Evolutionary conservation across 2,797 vertebrate species (phyloP).

Genomic region (Scolopax rusticola): DNA sequence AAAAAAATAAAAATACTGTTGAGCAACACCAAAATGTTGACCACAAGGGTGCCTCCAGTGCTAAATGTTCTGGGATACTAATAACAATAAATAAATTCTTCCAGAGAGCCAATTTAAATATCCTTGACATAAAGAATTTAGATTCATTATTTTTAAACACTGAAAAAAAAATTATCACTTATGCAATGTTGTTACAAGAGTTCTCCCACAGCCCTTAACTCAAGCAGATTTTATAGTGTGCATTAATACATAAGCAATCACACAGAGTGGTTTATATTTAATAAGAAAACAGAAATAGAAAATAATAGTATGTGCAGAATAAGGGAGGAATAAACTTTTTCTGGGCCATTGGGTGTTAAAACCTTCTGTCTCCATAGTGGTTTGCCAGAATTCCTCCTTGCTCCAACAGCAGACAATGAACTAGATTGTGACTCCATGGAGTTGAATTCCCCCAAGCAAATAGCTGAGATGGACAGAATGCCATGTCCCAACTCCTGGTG

Average conservation of each 20-base stretch:
- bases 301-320: not conserved
- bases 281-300: slow-evolving; percentile 11
- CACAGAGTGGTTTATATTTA: not conserved
- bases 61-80: slow-evolving; percentile 34
- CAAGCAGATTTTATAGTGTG: not conserved
- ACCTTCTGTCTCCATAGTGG: not conserved
- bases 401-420: slow-evolving; percentile 24
- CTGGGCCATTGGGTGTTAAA: not conserved
- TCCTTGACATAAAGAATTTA: slow-evolving; percentile 47
- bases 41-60: not conserved
- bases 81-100: slow-evolving; percentile 51
- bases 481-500: not conserved
- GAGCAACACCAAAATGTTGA: not conserved
- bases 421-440: slow-evolving; percentile 22
- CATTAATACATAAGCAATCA: not conserved
- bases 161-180: slow-evolving; percentile 12
- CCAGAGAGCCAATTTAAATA: slow-evolving; percentile 49
- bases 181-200: slow-evolving; percentile 45
- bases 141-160: slow-evolving; percentile 56
- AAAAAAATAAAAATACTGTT: slow-evolving; percentile 2
- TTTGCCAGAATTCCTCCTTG: slow-evolving; percentile 26
- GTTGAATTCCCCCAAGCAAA: slow-evolving; percentile 35
- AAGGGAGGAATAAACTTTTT: not conserved
- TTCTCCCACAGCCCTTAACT: slow-evolving; percentile 35
- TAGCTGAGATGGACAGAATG: slow-evolving; percentile 11